These are phyloP conservation scores for Dasyornis broadbenti DNA, from an alignment of 2,113 vertebrate genomes.

Conservation along the genomic window DNA sequence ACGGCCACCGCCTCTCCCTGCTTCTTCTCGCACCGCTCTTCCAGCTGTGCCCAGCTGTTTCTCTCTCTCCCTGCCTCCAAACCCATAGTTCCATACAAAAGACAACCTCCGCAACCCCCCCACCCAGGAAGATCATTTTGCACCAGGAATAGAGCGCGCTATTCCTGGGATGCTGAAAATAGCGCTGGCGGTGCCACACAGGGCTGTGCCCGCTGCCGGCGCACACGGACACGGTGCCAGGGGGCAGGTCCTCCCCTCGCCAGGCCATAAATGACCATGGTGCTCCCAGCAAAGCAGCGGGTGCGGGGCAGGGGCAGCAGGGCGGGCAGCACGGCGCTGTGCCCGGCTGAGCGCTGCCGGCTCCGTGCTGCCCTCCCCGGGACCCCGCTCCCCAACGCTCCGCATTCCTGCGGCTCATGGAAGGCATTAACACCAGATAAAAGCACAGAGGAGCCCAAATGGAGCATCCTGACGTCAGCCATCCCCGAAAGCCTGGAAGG, in stretches of 20 bases:
- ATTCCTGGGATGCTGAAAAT: constrained; percentile 74
- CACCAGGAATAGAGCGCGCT: constrained; percentile 67
- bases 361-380: neutral
- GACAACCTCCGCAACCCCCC: constrained; percentile 33
- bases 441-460: neutral
- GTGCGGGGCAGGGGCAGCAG: neutral
- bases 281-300: neutral
- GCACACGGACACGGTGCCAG: neutral
- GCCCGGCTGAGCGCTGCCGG: neutral
- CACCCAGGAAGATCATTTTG: constrained; percentile 63
- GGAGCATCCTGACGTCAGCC: constrained; percentile 55
- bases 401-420: constrained; percentile 16
- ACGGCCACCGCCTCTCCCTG: neutral
- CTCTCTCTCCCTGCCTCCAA: neutral
- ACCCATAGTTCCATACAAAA: constrained; percentile 22
- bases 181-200: constrained; percentile 50
- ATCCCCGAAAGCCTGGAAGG: constrained; percentile 13
- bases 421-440: constrained; percentile 32
- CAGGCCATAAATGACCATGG: constrained; percentile 68
- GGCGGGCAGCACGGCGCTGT: neutral
- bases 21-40: neutral
- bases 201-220: constrained; percentile 33
- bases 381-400: neutral
- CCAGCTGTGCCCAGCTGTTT: constrained; percentile 18
- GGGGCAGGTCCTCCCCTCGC: neutral